phyloP scores from a whole-genome alignment of 2,797 vertebrate genomes.

The Fundulus diaphanus region DNA sequence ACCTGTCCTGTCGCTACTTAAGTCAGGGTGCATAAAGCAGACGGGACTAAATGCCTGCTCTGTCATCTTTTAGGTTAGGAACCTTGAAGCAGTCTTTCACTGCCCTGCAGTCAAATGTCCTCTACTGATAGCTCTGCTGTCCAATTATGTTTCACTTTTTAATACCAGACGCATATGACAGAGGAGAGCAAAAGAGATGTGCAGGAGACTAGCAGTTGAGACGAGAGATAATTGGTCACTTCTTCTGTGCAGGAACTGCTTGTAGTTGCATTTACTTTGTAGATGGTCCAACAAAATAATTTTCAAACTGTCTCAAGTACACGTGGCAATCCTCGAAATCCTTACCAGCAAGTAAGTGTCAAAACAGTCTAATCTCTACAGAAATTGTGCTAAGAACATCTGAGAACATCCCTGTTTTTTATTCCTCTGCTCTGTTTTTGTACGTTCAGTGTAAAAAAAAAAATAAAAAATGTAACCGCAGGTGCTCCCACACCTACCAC shows the following conservation, averaged over 20 bases:
- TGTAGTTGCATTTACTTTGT: slow-evolving; percentile 33
- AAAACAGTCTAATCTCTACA: slow-evolving; percentile 41
- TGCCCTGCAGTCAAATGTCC: slow-evolving; percentile 84
- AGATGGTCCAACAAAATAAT: slow-evolving; percentile 39
- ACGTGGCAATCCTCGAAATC: slow-evolving; percentile 3
- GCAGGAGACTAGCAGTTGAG: slow-evolving; percentile 35
- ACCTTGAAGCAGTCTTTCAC: slow-evolving; percentile 83
- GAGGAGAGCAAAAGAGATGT: slow-evolving; percentile 43
- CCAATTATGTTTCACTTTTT: slow-evolving; percentile 90
- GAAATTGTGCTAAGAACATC: slow-evolving; percentile 29
- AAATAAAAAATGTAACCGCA: neutral
- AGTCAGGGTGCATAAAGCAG: slow-evolving; percentile 86
- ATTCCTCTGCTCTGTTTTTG: neutral
- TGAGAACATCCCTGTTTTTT: slow-evolving; percentile 4
- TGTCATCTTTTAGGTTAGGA: slow-evolving; percentile 83
- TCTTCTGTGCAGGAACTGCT: slow-evolving; percentile 41
- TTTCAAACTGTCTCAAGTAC: slow-evolving; percentile 1
- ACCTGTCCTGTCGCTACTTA: slow-evolving; percentile 91
- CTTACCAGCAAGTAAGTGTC: slow-evolving; percentile 7
- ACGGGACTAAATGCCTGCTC: slow-evolving; percentile 88
- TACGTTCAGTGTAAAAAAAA: neutral
- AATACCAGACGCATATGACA: slow-evolving; percentile 83
- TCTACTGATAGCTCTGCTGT: slow-evolving; percentile 88
- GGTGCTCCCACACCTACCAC: slow-evolving; percentile 83
- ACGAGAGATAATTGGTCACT: slow-evolving; percentile 42